Conservation (phyloP, 1,140 invertebrate species). For the Drosophila varians region DNA sequence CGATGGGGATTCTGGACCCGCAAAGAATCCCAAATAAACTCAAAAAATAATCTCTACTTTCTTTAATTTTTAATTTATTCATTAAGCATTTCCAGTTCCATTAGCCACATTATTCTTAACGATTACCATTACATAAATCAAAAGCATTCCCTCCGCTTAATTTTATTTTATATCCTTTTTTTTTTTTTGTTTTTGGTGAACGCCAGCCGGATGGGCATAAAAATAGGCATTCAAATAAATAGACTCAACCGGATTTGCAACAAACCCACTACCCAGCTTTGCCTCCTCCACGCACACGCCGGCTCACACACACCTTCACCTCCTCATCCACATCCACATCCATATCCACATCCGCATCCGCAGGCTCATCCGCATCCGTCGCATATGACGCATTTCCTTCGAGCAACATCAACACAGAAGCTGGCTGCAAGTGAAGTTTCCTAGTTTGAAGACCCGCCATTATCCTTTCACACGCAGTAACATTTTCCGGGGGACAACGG, state of each 20-base stretch:
- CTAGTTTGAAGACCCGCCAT: slow-evolving; percentile 68
- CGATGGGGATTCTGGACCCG: slow-evolving; percentile 29
- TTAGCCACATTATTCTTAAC: slow-evolving; percentile 2
- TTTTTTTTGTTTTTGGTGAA: slow-evolving; percentile 29
- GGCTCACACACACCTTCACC: slow-evolving; percentile 49
- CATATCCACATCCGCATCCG: slow-evolving; percentile 39
- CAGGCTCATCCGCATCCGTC: slow-evolving; percentile 48
- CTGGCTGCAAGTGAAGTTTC: slow-evolving; percentile 69
- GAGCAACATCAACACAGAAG: slow-evolving; percentile 11
- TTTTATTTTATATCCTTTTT: slow-evolving; percentile 34
- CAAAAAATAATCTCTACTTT: not conserved
- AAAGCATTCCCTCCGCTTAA: slow-evolving; percentile 28
- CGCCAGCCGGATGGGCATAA: slow-evolving; percentile 69
- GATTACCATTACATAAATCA: slow-evolving; percentile 74
- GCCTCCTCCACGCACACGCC: slow-evolving; percentile 20
- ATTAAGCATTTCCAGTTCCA: not conserved
- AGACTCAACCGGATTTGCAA: slow-evolving; percentile 74
- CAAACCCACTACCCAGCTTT: slow-evolving; percentile 33
- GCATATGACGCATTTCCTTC: slow-evolving; percentile 68
- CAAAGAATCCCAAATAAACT: not conserved
- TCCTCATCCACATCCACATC: slow-evolving; percentile 41
- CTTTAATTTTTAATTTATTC: not conserved
- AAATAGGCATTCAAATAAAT: slow-evolving; percentile 79
- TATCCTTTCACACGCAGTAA: slow-evolving; percentile 81
- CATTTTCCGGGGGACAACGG: slow-evolving; percentile 21